These are phyloP conservation scores for Ecliptopera silaceata DNA, from an alignment of 2,888 invertebrate genomes.

Conservation along the genomic window DNA sequence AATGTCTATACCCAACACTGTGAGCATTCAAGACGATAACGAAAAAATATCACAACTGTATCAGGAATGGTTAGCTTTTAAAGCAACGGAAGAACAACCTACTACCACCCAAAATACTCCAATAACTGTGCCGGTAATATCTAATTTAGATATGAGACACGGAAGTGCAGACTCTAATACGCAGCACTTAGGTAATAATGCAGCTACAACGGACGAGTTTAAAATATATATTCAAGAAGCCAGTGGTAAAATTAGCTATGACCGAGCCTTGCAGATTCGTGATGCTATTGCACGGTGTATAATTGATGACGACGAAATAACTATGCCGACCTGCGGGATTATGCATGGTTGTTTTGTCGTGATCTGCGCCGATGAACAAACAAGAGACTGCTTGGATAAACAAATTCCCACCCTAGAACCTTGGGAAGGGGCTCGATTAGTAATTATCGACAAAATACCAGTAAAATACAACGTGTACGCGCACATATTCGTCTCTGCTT, in stretches of 20 bases:
- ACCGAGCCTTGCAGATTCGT: neutral
- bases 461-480: neutral
- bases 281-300: slow-evolving; percentile 7
- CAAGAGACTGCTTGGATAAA: slow-evolving; percentile 24
- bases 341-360: neutral
- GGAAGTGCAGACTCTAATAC: neutral
- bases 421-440: slow-evolving; percentile 16
- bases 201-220: neutral
- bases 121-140: neutral
- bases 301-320: slow-evolving; percentile 3
- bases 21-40: neutral
- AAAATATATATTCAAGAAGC: slow-evolving; percentile 10
- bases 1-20: neutral
- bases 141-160: neutral
- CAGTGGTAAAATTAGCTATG: neutral
- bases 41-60: neutral
- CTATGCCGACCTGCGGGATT: neutral
- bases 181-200: neutral
- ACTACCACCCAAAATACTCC: neutral
- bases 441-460: neutral
- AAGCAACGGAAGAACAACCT: neutral
- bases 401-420: slow-evolving; percentile 16
- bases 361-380: slow-evolving; percentile 5
- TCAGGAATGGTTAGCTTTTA: neutral
- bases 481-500: neutral